Evolutionary conservation across 2,888 invertebrate genomes (phyloP).

Genomic region (Drosophila parthenogenetica): DNA sequence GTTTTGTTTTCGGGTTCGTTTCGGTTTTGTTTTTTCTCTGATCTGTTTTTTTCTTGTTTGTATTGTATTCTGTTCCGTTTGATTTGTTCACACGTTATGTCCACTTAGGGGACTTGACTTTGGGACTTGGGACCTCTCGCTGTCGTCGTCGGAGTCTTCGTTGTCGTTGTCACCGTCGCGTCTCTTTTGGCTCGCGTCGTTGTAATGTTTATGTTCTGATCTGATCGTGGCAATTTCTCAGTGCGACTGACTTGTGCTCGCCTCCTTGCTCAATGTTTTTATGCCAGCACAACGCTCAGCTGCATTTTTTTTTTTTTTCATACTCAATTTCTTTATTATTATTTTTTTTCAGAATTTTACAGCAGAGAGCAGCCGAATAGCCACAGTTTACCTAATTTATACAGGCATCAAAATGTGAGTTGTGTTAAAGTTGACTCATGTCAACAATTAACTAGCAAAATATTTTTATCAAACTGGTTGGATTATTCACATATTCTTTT

Average conservation of each 20-base stretch:
- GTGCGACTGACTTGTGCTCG: slow-evolving; percentile 80
- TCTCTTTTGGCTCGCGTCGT: slow-evolving; percentile 14
- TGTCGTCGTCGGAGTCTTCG: slow-evolving; percentile 1
- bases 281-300: slow-evolving; percentile 65
- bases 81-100: slow-evolving; percentile 45
- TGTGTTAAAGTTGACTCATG: not conserved
- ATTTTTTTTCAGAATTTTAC: slow-evolving; percentile 57
- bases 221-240: slow-evolving; percentile 81
- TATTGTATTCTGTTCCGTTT: slow-evolving; percentile 29
- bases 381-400: slow-evolving; percentile 4
- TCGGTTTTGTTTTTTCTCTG: slow-evolving; percentile 3
- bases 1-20: slow-evolving; percentile 6
- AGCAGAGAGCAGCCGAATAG: slow-evolving; percentile 36
- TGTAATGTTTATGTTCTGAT: slow-evolving; percentile 62
- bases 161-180: slow-evolving; percentile 23
- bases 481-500: not conserved
- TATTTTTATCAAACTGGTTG: not conserved
- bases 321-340: slow-evolving; percentile 75
- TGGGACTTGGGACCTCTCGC: slow-evolving; percentile 27
- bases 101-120: slow-evolving; percentile 52
- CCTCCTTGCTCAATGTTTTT: slow-evolving; percentile 82
- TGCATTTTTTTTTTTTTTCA: slow-evolving; percentile 51
- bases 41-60: slow-evolving; percentile 9
- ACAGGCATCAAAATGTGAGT: not conserved
- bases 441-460: not conserved